Base-by-base conservation (phyloP, 2,113 vertebrate species). In the Papio anubis region DNA sequence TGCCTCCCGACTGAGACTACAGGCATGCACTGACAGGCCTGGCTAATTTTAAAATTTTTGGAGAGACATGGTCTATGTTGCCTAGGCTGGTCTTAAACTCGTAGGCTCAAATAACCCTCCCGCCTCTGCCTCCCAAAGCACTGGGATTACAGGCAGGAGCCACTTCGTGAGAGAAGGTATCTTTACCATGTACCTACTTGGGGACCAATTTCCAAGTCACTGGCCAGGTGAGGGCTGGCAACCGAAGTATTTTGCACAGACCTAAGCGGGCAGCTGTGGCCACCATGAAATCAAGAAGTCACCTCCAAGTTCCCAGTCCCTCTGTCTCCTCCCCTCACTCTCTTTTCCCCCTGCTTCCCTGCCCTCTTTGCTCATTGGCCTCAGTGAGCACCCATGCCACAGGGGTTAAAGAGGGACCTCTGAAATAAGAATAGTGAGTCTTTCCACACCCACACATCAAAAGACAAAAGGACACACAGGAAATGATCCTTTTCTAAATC, bases 401-500 rank as follows among this genome's bases (percentile, higher is more conserved):
- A 52, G 85, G 10, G 17, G 6, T 17, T 83, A 32, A 18, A 14
- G 8, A 18, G 25, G 9, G 20, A 66, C 43, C 35, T 59, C 55
- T 4, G 1, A 84, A 72, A 52, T 35, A 81, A 88, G 5, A 66
- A 57, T 12, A 12, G 64, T 11, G n/a, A 88, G 6, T 52, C 48
- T 21, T 13, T 40, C n/a, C 43, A 9, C 14, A 83, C 75, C 2
- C 52, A n/a, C 1, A 32, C 16, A 32, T 14, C 12, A 43, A 25
- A 14, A 61, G 73, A 0, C 8, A 55, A 45, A 76, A 93, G 27
- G 8, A 87, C 25, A 16, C 61, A 55, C 38, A 93, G 25, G 59
- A 91, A 94, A 70, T 45, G 66, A n/a, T 94, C 45, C 81, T 98
- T 99, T 99, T 99, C 98, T 99, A 99, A 99, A 99, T 99, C 98